Conservation (phyloP, 2,113 vertebrate genomes). For the Scolopax mira region DNA sequence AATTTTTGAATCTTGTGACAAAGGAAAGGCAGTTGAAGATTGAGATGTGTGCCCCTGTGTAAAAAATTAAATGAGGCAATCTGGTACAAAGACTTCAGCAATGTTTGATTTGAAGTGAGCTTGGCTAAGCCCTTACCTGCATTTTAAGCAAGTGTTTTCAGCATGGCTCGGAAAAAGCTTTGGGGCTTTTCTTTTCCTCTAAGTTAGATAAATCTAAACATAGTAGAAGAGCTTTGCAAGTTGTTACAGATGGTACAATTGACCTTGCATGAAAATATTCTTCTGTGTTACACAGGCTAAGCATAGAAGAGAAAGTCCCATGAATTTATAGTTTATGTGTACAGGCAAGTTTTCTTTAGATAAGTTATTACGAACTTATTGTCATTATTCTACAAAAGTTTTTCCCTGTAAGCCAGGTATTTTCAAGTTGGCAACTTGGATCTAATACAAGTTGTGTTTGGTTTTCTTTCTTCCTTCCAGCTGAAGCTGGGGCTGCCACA, state of each 20-base stretch:
- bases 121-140: not conserved
- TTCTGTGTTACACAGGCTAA: not conserved
- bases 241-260: not conserved
- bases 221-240: not conserved
- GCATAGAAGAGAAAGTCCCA: not conserved
- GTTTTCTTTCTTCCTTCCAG: constrained; percentile 28
- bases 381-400: not conserved
- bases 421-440: not conserved
- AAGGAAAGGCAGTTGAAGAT: not conserved
- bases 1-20: not conserved
- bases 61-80: not conserved
- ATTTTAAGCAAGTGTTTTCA: not conserved
- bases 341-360: not conserved
- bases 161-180: not conserved
- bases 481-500: constrained; percentile 69
- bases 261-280: not conserved
- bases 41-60: not conserved
- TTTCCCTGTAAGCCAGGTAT: not conserved
- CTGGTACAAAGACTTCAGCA: not conserved
- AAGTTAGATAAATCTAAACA: not conserved
- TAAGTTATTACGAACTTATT: not conserved
- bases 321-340: not conserved
- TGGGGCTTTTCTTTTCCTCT: not conserved
- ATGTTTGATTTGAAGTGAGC: not conserved
- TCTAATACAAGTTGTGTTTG: not conserved